Base-by-base conservation (phyloP, 2,113 vertebrate species). In the Spizaetus ornatus region DNA sequence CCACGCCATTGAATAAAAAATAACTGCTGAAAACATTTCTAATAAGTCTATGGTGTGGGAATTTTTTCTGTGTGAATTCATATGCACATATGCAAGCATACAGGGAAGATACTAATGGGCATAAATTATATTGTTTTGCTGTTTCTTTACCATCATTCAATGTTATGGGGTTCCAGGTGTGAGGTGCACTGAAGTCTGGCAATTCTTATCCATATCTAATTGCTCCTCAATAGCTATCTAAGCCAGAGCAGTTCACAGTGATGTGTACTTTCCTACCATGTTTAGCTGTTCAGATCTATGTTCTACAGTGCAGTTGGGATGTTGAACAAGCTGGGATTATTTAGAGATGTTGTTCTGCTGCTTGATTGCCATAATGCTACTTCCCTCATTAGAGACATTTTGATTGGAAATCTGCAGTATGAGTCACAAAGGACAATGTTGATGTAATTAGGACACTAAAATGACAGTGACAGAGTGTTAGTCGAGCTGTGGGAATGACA, bases 371-470 rank as follows among this genome's bases (percentile, higher is more conserved):
- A 45, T 82, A 77, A 81, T 81, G 34, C 63, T 47, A 3, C 67
- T 93, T 88, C 32, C 55, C 55, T 93, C 82, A 67, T 91, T 43
- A 87, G 43, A 95, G 91, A 85, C 52, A 70, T 91, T 97, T 96
- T 97, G 88, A 94, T 96, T 95, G 88, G 73, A 92, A 96, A 95
- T 79, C 62, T 94, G 81, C 43, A 87, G 66, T 52, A 29, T 87
- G 86, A 95, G 81, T 93, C 93, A 97, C 80, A 89, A 91, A 96
- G 86, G 88, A 95, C 88, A 89, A 85, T 76, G 77, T 58, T 95
- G 93, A 69, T 95, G 91, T 62, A 94, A 95, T 95, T 95, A 95
- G 48, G 77, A 69, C 62, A 45, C 65, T 91, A 65, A 96, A 97
- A 94, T 92, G 81, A 92, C 88, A 94, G 88, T 87, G 86, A 86